Conservation (phyloP, 2,113 vertebrate genomes). For the Strix aluco region DNA sequence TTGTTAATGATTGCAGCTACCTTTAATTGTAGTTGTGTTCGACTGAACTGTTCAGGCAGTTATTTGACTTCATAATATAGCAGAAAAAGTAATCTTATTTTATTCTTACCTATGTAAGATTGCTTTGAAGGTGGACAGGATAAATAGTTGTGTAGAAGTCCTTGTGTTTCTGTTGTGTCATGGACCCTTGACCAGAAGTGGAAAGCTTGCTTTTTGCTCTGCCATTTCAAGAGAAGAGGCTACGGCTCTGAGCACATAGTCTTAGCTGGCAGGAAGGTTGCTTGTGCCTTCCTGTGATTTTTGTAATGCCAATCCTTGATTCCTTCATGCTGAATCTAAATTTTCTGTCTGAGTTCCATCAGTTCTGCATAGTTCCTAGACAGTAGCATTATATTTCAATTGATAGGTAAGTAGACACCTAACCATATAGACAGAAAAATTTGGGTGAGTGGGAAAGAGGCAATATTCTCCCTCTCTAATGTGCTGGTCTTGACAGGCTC, state of each 20-base stretch:
- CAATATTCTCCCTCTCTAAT: not conserved
- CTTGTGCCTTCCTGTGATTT: not conserved
- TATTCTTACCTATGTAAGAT: not conserved
- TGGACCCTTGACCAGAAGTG: not conserved
- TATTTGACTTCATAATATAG: not conserved
- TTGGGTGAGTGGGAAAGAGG: not conserved
- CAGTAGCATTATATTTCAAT: fast-evolving
- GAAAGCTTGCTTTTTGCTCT: not conserved
- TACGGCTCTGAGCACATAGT: fast-evolving
- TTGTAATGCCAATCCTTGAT: not conserved
- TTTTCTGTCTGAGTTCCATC: not conserved
- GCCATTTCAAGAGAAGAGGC: not conserved
- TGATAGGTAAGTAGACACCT: not conserved
- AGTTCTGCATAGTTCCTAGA: not conserved
- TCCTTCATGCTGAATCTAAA: not conserved
- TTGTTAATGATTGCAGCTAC: not conserved
- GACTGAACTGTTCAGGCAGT: not conserved
- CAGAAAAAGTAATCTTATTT: not conserved
- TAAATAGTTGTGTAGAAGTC: not conserved
- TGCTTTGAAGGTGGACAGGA: not conserved
- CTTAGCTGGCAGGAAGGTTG: not conserved
- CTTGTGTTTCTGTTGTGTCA: not conserved
- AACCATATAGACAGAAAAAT: not conserved
- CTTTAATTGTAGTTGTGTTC: not conserved
- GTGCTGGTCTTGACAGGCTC: not conserved